Base-by-base conservation (phyloP, 2,113 vertebrate species). In the Balaeniceps rex region DNA sequence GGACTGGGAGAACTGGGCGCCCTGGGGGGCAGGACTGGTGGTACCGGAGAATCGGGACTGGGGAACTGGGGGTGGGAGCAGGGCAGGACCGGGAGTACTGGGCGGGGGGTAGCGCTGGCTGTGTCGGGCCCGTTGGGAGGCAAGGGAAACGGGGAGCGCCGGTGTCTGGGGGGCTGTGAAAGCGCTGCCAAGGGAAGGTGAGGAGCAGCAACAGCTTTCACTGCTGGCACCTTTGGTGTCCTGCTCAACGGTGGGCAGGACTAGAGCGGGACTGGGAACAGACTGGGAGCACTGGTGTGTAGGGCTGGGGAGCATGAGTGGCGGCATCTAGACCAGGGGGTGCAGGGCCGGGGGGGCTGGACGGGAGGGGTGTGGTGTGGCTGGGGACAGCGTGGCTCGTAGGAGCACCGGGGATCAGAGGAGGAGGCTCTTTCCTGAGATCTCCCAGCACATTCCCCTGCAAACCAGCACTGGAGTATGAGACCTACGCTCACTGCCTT, bases 401-500 rank as follows among this genome's bases (percentile, higher is more conserved):
- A 9, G 28, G 11, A 34, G 7, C 18, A 9, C 1, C 0, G 4
- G 49, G 15, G 10, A 1, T 4, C 1, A 4, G 66, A 11, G 21
- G 33, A 55, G 33, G 25, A 6, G 19, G n/a, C 52, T 58, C 24
- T n/a, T 60, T 6, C 54, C 46, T n/a, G 79, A 24, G 19, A 25
- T 3, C 24, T 25, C 57, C 40, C 23, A 9, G n/a, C 6, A 11
- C 5, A 14, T 24, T 10, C 16, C 60, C 7, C 6, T 19, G 9
- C 31, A 52, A 23, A 9, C 4, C 42, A 22, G 65, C 7, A 0
- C 16, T 4, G 60, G 13, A 9, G 23, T 2, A 11, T 0, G 2
- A 47, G n/a, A 1, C 1, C 7, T 31, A 28, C 4, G 0, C 8
- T n/a, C 40, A 0, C 23, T 42, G 2, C 63, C 25, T 40, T 9